These are phyloP conservation scores for Pachydiplax longipennis DNA, from an alignment of 2,888 invertebrate species.

Conservation along the genomic window DNA sequence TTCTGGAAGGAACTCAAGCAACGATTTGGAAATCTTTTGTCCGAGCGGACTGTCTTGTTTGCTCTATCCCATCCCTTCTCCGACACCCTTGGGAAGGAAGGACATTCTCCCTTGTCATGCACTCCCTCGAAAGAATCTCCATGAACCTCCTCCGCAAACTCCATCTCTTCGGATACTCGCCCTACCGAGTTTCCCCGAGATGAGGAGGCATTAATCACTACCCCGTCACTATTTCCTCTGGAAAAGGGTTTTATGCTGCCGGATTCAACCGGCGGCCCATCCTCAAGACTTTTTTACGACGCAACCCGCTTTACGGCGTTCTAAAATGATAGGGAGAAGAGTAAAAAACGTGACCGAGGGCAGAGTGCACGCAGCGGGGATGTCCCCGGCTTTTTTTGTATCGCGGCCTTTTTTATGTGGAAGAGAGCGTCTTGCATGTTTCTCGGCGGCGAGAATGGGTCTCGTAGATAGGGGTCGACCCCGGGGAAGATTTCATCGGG, in stretches of 20 bases:
- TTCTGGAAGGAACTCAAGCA: no score
- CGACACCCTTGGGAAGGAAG: neutral
- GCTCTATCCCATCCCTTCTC: no score
- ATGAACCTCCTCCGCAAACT: neutral
- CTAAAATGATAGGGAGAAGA: neutral
- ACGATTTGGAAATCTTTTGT: no score
- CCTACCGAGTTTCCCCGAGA: neutral
- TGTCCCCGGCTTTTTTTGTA: neutral
- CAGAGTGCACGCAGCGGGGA: neutral
- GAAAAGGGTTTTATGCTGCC: neutral
- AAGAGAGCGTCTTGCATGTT: neutral
- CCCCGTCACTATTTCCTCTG: constrained; percentile 15
- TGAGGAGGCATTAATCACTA: constrained; percentile 7
- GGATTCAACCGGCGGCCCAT: neutral
- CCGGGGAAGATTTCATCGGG: no score
- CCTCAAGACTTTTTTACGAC: neutral
- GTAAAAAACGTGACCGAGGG: neutral
- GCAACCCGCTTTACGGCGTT: neutral
- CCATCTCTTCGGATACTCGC: neutral
- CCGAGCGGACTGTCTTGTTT: no score
- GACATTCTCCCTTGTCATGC: neutral
- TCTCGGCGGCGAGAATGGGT: no score
- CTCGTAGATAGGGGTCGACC: no score
- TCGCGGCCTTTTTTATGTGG: neutral
- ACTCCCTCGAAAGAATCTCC: neutral